Conservation (phyloP, 2,888 invertebrate species). For the Acrobasis repandana region DNA sequence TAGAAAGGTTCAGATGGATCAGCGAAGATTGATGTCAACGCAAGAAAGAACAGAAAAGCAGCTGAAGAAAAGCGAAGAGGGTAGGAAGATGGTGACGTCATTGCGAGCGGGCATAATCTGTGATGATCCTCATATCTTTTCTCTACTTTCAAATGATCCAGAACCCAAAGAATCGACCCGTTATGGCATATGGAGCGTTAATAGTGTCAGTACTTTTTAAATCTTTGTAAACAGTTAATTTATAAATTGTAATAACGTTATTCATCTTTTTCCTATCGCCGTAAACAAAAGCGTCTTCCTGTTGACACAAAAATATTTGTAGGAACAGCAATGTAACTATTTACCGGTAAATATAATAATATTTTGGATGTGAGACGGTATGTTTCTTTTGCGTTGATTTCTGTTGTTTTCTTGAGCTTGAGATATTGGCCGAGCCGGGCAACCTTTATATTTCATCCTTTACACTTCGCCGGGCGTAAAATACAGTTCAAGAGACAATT, state of each 20-base stretch:
- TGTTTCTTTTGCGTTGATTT: conserved; percentile 35
- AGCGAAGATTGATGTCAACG: conserved; percentile 51
- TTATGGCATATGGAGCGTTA: conserved; percentile 40
- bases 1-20: conserved; percentile 52
- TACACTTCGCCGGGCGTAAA: conserved; percentile 43
- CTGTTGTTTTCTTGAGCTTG: conserved; percentile 38
- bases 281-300: neutral
- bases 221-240: neutral
- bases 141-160: conserved; percentile 33
- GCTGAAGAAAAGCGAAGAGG: conserved; percentile 49
- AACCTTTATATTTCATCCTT: conserved; percentile 50
- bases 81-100: conserved; percentile 47
- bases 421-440: conserved; percentile 41
- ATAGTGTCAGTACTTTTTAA: conserved; percentile 17
- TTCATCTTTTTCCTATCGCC: neutral
- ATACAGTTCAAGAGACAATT: conserved; percentile 45
- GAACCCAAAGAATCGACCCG: conserved; percentile 27
- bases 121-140: conserved; percentile 34
- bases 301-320: conserved; percentile 11
- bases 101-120: conserved; percentile 44
- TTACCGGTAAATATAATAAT: conserved; percentile 34
- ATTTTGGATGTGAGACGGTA: conserved; percentile 34
- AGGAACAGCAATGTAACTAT: conserved; percentile 18
- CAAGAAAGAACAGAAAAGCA: conserved; percentile 61
- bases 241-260: neutral